A percentile compares a stretch with the other conserved stretches of the same genome.
Conservation (phyloP, 2,888 invertebrate species). For the Ametastegia equiseti region DNA sequence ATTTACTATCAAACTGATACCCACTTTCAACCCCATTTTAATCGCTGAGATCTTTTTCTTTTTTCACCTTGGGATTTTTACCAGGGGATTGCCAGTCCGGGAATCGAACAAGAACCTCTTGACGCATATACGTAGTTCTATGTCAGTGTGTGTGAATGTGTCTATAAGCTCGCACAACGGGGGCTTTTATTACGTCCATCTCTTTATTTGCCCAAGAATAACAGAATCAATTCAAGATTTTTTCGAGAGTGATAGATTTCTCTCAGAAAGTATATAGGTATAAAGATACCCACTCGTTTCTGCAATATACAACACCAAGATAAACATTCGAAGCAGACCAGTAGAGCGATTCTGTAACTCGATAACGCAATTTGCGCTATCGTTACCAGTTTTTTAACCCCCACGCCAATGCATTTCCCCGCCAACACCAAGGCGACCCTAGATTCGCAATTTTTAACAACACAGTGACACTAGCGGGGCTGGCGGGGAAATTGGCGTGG, state of each 20-base stretch:
- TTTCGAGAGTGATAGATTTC: constrained; percentile 28
- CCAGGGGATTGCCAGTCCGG: background rate
- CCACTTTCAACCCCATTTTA: background rate
- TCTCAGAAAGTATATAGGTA: background rate
- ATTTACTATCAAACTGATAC: background rate
- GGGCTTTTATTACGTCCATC: background rate
- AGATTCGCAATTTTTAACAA: no score
- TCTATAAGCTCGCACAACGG: background rate
- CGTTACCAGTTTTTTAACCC: no score
- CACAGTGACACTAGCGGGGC: no score
- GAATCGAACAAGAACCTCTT: background rate
- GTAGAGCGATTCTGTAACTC: no score
- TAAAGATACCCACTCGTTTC: no score
- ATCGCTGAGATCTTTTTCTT: background rate
- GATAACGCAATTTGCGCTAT: no score
- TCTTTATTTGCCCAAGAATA: constrained; percentile 40
- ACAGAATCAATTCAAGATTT: constrained; percentile 37
- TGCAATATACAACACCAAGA: background rate
- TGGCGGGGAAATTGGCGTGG: no score
- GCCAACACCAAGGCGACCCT: no score
- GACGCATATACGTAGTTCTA: background rate
- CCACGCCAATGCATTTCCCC: no score
- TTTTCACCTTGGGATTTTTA: background rate
- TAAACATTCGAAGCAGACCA: background rate
- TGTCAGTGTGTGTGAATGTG: background rate